Evolutionary conservation across 2,888 invertebrate species (phyloP).

Genomic region (Congeria kusceri): DNA sequence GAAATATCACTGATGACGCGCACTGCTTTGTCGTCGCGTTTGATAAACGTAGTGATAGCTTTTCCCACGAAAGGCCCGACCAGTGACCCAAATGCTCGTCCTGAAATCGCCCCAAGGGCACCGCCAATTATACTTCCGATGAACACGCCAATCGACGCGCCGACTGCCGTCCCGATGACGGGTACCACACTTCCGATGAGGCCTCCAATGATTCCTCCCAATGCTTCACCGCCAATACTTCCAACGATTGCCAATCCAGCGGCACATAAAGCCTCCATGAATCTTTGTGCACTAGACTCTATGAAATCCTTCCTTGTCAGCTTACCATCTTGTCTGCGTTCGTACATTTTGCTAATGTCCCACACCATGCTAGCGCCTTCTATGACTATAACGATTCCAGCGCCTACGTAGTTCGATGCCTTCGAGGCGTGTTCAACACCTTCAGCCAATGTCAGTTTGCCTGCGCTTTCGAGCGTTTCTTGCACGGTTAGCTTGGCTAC

Average conservation of each 20-base stretch:
- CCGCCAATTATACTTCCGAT: constrained; percentile 23
- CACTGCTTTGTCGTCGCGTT: not conserved
- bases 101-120: constrained; percentile 16
- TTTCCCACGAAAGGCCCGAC: constrained; percentile 21
- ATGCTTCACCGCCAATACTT: not conserved
- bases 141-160: constrained; percentile 17
- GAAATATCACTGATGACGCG: not conserved
- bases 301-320: constrained; percentile 20
- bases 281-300: constrained; percentile 5
- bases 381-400: constrained; percentile 18
- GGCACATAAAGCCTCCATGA: constrained; percentile 15
- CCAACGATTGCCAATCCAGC: not conserved
- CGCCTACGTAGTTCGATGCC: constrained; percentile 26
- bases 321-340: constrained; percentile 16
- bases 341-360: constrained; percentile 8
- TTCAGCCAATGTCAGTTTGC: constrained; percentile 16
- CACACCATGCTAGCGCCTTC: constrained; percentile 11
- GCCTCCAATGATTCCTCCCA: not conserved
- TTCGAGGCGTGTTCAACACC: not conserved
- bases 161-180: constrained; percentile 20
- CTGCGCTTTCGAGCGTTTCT: constrained; percentile 10
- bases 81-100: constrained; percentile 18
- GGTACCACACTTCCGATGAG: constrained; percentile 19
- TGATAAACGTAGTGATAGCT: not conserved
- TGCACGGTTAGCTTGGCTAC: not conserved